Conservation (phyloP, 2,113 vertebrate genomes). For the Prunella fulvescens region DNA sequence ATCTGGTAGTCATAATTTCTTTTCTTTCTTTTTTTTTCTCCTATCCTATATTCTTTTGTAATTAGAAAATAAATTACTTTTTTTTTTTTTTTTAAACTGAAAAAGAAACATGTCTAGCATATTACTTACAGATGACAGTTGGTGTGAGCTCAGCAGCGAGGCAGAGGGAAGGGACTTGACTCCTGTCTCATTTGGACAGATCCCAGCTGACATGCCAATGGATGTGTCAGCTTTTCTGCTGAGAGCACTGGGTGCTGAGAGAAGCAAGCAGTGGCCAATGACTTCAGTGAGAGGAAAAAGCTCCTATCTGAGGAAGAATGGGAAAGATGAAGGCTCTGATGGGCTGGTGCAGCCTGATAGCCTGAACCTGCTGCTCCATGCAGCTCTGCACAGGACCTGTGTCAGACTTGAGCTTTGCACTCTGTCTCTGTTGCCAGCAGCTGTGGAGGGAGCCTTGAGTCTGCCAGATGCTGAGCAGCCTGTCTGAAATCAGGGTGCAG, state of each 20-base stretch:
- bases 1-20: conserved; percentile 69
- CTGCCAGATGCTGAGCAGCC: background rate
- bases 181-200: background rate
- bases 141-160: background rate
- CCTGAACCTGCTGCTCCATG: background rate
- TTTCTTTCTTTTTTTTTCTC: conserved; percentile 39
- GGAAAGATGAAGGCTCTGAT: background rate
- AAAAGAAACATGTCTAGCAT: conserved; percentile 55
- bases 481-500: background rate
- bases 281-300: background rate
- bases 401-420: background rate
- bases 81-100: conserved; percentile 1
- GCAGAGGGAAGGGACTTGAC: background rate
- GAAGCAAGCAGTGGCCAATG: background rate
- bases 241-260: background rate
- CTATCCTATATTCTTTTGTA: conserved; percentile 66
- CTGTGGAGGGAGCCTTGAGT: background rate
- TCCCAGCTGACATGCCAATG: background rate
- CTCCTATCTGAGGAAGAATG: background rate
- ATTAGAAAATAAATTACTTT: conserved; percentile 81
- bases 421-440: background rate
- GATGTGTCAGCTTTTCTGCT: background rate
- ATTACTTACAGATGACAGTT: conserved; percentile 63
- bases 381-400: background rate
- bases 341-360: background rate